Conservation (phyloP, 2,888 invertebrate genomes). For the Amorpha juglandis region DNA sequence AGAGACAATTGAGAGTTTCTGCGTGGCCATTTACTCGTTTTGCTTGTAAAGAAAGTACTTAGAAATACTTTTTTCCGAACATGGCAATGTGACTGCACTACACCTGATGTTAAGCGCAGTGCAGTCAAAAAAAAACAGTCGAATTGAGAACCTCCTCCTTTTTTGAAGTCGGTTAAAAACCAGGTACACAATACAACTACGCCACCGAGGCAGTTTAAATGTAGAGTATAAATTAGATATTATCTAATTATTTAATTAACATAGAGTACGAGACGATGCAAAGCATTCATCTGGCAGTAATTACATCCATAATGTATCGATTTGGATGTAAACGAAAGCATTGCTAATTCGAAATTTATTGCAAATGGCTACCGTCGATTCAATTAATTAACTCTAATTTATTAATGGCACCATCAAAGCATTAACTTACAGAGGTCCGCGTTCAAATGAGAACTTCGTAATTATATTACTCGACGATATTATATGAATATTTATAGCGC, state of each 20-base stretch:
- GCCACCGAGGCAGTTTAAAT: too few species aligned
- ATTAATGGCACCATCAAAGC: slow-evolving; percentile 27
- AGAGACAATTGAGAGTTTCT: neutral
- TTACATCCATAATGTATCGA: neutral
- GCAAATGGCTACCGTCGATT: slow-evolving; percentile 26
- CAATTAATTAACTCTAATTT: slow-evolving; percentile 25
- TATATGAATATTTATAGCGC: neutral
- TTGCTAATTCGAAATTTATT: slow-evolving; percentile 25
- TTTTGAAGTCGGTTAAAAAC: too few species aligned
- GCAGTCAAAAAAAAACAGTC: too few species aligned
- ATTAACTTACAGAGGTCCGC: slow-evolving; percentile 19
- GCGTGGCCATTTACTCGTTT: neutral
- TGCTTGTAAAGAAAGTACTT: neutral
- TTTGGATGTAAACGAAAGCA: slow-evolving; percentile 5
- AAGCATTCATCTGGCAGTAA: neutral
- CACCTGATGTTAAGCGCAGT: too few species aligned
- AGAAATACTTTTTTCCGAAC: too few species aligned
- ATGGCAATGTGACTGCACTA: too few species aligned
- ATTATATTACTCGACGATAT: slow-evolving; percentile 6
- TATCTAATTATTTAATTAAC: neutral
- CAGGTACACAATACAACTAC: too few species aligned
- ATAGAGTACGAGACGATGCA: neutral
- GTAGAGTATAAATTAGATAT: neutral
- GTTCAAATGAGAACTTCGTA: neutral
- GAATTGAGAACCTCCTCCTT: too few species aligned